Percentiles rank a stretch among this genome's conserved stretches.
Conservation (phyloP, 2,888 invertebrate species). For the Thyatira batis region DNA sequence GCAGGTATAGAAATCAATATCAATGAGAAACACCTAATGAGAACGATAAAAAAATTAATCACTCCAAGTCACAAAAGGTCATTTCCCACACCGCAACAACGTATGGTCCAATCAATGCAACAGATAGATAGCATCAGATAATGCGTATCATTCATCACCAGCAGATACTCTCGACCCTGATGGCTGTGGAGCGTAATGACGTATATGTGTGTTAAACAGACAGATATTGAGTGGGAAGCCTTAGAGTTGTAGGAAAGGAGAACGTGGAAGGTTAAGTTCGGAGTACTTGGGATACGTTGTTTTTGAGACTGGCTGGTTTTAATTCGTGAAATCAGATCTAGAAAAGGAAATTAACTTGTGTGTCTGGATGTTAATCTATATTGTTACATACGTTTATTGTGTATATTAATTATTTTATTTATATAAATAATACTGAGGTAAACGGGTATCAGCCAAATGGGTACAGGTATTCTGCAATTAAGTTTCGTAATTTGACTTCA, state of each 20-base stretch:
- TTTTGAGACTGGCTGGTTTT: too few species aligned
- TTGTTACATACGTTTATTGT: too few species aligned
- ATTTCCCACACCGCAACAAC: conserved; percentile 45
- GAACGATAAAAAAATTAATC: conserved; percentile 40
- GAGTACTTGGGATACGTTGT: background rate
- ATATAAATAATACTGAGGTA: too few species aligned
- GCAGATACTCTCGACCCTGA: conserved; percentile 13
- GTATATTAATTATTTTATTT: too few species aligned
- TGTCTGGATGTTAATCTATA: too few species aligned
- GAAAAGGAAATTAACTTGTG: too few species aligned
- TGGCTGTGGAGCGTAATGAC: conserved; percentile 10
- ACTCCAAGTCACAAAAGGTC: conserved; percentile 40
- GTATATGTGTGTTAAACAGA: conserved; percentile 29
- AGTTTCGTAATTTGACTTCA: too few species aligned
- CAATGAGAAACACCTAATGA: conserved; percentile 22
- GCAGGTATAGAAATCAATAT: conserved; percentile 3
- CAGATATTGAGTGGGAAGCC: conserved; percentile 36
- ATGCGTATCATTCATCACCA: conserved; percentile 40
- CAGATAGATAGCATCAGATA: conserved; percentile 52
- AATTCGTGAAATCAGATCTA: too few species aligned
- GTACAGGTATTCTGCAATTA: too few species aligned
- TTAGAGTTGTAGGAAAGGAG: conserved; percentile 17
- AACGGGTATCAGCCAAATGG: too few species aligned
- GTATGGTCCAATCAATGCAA: conserved; percentile 39
- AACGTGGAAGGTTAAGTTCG: background rate